A percentile compares a stretch with the other conserved stretches of the same genome.
Conservation (phyloP, 2,888 invertebrate genomes). For the Halocaridina rubra region DNA sequence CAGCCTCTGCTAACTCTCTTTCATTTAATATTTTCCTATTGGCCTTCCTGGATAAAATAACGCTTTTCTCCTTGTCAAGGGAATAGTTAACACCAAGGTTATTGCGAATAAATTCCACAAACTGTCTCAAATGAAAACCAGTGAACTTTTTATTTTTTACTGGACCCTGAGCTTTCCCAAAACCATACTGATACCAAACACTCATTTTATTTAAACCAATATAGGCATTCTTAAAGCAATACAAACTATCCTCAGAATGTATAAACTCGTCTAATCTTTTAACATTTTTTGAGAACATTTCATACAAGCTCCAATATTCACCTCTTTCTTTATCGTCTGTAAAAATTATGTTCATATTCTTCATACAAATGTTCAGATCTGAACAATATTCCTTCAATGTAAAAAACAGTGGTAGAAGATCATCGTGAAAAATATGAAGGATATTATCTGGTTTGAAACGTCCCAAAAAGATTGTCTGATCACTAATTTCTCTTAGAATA, state of each 20-base stretch:
- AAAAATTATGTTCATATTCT: background rate
- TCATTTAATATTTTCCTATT: conserved; percentile 51
- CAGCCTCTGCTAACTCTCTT: background rate
- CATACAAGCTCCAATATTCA: conserved; percentile 17
- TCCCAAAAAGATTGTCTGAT: conserved; percentile 12
- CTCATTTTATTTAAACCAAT: conserved; percentile 45
- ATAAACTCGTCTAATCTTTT: conserved; percentile 8
- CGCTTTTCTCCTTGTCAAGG: background rate
- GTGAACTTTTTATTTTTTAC: background rate
- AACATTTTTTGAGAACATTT: conserved; percentile 15
- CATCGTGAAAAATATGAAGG: conserved; percentile 54
- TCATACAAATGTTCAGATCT: background rate
- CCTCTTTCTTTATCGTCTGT: conserved; percentile 9
- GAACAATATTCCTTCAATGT: conserved; percentile 33
- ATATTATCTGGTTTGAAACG: conserved; percentile 56
- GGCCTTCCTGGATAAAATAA: conserved; percentile 28
- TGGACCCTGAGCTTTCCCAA: conserved; percentile 18
- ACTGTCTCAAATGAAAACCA: conserved; percentile 11
- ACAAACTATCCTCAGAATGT: background rate
- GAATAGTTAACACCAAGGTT: background rate
- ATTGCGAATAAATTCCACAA: conserved; percentile 2
- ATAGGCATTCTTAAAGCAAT: conserved; percentile 33
- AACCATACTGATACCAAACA: conserved; percentile 47
- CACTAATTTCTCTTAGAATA: background rate
- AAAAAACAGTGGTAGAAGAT: conserved; percentile 41